phyloP scores from a whole-genome alignment of 2,797 vertebrate species.

The Parauchenoglanis punctatus region DNA sequence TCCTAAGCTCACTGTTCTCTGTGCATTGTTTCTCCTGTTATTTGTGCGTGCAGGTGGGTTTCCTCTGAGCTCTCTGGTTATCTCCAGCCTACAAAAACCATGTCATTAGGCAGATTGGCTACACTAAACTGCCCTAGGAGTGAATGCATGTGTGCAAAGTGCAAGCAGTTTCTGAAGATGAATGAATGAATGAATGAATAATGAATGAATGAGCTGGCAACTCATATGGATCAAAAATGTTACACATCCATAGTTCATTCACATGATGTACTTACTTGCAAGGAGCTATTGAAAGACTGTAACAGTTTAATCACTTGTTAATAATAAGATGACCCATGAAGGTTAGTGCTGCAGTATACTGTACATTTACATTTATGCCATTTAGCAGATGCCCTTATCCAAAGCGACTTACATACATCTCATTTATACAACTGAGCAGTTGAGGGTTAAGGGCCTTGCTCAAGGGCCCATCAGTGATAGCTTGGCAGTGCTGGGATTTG shows the following conservation, averaged over 20 bases:
- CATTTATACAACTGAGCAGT: no score
- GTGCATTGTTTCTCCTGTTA: not conserved
- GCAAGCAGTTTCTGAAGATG: not conserved
- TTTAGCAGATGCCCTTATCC: no score
- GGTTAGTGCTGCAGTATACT: not conserved
- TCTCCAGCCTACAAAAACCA: not conserved
- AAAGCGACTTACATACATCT: no score
- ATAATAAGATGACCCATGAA: not conserved
- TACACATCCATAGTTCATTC: constrained; percentile 2
- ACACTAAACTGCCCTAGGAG: not conserved
- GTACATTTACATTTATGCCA: no score
- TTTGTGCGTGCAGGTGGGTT: not conserved
- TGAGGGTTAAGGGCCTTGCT: no score
- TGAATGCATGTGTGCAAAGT: not conserved
- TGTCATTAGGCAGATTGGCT: not conserved
- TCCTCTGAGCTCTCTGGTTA: not conserved
- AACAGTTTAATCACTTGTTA: not conserved
- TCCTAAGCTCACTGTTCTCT: not conserved
- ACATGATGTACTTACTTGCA: not conserved
- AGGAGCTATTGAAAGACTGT: not conserved
- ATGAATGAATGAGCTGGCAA: not conserved
- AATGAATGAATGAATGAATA: not conserved
- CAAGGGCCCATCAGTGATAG: no score
- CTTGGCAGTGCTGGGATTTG: no score
- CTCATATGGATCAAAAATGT: constrained; percentile 1